Percentiles rank a stretch among this genome's conserved stretches.
These are phyloP conservation scores for Botia almorhae DNA, from an alignment of 2,797 vertebrate species.

Conservation along the genomic window DNA sequence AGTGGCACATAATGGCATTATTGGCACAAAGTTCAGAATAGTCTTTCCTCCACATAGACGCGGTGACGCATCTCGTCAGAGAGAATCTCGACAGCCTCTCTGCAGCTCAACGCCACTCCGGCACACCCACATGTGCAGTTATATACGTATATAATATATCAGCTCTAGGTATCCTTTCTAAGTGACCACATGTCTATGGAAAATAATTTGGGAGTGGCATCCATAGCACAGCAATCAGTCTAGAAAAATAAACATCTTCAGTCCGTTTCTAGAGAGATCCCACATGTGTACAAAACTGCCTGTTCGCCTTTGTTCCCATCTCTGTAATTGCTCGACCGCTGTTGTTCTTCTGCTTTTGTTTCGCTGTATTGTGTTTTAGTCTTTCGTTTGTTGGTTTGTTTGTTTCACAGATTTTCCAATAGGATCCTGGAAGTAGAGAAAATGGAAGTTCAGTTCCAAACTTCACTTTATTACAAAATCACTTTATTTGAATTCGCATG, in stretches of 20 bases:
- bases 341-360: conserved; percentile 44
- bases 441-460: conserved; percentile 54
- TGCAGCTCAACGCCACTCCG: conserved; percentile 62
- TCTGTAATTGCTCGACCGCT: conserved; percentile 38
- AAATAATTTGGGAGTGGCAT: conserved; percentile 77
- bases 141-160: conserved; percentile 70
- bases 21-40: conserved; percentile 98
- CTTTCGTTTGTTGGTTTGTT: conserved; percentile 63
- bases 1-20: conserved; percentile 99
- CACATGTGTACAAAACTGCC: conserved; percentile 65
- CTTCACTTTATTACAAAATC: too few species aligned
- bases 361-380: conserved; percentile 33
- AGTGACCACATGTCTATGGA: conserved; percentile 74
- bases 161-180: conserved; percentile 71
- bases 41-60: conserved; percentile 75
- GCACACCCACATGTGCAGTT: conserved; percentile 69
- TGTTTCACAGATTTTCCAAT: conserved; percentile 88
- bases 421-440: conserved; percentile 85
- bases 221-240: conserved; percentile 77
- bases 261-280: conserved; percentile 84
- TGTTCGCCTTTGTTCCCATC: conserved; percentile 39
- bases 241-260: conserved; percentile 99
- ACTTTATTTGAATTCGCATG: neutral
- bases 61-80: conserved; percentile 65
- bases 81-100: conserved; percentile 70